Evolutionary conservation across 2,797 vertebrate genomes (phyloP).

Genomic region (Mionectes olivaceus): DNA sequence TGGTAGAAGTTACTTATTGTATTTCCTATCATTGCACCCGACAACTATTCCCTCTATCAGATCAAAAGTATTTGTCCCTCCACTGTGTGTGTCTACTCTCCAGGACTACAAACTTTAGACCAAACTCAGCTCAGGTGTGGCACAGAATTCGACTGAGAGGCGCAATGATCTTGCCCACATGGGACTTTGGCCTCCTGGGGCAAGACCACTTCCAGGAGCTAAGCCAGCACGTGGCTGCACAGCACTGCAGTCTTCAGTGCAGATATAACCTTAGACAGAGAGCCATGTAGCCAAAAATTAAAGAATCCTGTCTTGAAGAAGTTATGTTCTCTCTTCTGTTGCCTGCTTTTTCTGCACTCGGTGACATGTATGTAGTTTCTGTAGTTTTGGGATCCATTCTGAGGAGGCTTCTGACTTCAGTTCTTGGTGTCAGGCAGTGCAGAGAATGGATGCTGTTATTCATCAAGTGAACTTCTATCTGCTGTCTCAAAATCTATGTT

Average conservation of each 20-base stretch:
- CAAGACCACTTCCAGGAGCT: not conserved
- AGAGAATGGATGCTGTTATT: too few relatives aligned
- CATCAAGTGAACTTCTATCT: too few relatives aligned
- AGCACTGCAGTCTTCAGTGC: not conserved
- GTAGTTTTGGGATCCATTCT: not conserved
- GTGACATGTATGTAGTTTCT: not conserved
- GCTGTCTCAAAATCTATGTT: too few relatives aligned
- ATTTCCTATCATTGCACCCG: conserved; percentile 57
- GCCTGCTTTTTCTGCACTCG: not conserved
- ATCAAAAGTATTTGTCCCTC: conserved; percentile 66
- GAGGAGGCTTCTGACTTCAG: not conserved
- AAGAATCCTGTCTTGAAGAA: not conserved
- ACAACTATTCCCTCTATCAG: conserved; percentile 35
- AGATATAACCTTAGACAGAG: not conserved
- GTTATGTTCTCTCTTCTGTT: not conserved
- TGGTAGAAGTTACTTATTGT: conserved; percentile 70
- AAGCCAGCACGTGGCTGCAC: not conserved
- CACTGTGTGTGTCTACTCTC: not conserved
- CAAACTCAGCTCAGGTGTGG: not conserved
- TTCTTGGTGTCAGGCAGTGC: too few relatives aligned
- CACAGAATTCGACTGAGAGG: not conserved
- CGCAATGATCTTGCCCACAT: not conserved
- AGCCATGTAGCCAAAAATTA: not conserved
- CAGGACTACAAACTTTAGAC: not conserved
- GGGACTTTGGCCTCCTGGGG: not conserved